Percentiles rank a stretch among this genome's conserved stretches.
Conservation (phyloP, 1,140 invertebrate species). For the Magallana angulata region DNA sequence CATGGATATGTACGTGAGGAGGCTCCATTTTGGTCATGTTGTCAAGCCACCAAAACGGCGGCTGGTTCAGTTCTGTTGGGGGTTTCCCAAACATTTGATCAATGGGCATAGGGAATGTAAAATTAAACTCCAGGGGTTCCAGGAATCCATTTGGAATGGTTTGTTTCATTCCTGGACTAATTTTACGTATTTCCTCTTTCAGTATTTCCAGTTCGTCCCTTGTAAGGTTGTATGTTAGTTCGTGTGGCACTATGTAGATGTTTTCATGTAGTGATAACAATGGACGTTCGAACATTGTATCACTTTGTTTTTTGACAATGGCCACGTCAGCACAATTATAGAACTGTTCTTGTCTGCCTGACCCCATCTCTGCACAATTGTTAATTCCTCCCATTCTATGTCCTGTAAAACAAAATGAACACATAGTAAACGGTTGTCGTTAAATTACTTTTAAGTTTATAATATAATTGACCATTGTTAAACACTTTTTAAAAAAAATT, state of each 20-base stretch:
- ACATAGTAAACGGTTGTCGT: background rate
- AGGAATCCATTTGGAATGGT: conserved; percentile 14
- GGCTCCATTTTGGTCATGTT: background rate
- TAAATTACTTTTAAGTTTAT: too few species aligned
- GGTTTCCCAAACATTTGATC: background rate
- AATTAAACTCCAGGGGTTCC: background rate
- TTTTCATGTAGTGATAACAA: background rate
- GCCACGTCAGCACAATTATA: conserved; percentile 85
- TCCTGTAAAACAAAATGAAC: conserved; percentile 45
- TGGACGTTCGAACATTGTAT: background rate
- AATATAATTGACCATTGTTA: background rate
- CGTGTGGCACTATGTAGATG: conserved; percentile 1
- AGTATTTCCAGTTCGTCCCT: background rate
- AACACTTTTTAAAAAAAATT: background rate
- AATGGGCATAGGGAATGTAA: background rate
- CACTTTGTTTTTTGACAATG: conserved; percentile 75
- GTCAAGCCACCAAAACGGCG: background rate
- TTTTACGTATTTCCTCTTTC: conserved; percentile 9
- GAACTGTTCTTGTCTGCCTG: conserved; percentile 83
- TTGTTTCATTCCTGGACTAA: background rate
- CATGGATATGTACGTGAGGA: background rate
- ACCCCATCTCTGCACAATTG: conserved; percentile 68
- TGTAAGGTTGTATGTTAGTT: conserved; percentile 5
- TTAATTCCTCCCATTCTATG: conserved; percentile 62
- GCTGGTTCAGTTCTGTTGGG: background rate